Base-by-base conservation (phyloP, 2,113 vertebrate species). In the Sebastes fasciatus region DNA sequence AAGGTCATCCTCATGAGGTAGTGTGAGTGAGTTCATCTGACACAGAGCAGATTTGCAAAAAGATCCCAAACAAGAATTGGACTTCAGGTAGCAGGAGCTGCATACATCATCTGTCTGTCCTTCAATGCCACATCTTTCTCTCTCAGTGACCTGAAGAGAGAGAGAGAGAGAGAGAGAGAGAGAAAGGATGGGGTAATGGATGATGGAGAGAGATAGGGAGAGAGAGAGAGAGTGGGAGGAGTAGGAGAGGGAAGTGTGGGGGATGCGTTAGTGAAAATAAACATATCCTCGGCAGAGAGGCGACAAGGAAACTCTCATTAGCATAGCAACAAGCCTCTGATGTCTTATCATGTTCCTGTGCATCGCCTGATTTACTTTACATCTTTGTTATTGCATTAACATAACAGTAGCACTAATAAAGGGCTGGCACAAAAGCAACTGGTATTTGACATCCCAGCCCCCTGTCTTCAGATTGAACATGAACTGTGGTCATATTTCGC, bases 321-420 rank as follows among this genome's bases (percentile, higher is more conserved):
- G 87, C 90, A 91, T 87, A 86, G 89, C 89, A 83, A 81, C 87
- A 79, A 93, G 89, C 86, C 70, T 91, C 66, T 88, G 83, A 88
- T 89, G 81, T 86, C 81, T 83, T 74, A 83, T 86, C 57, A 0
- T 87, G 84, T 91, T 90, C 43, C 78, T 88, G 69, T 84, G 52
- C 60, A 69, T 84, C 19, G 51, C 65, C 62, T 90, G 66, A 68
- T 89, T 71, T 82, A 74, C 85, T 88, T 91, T 67, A 85, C 79
- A 79, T 86, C 57, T 77, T 66, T 68, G 26, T 46, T 66, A 42
- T 23, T 43, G 42, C 61, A 86, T 85, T 76, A 89, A 78, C 48
- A 86, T 84, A 80, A 85, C 40, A 55, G 60, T 42, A 21, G 57
- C 69, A 48, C 77, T 74, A 70, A 77, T 58, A 71, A 82, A 60